Evolutionary conservation across 1,140 invertebrate genomes (phyloP).

Genomic region (Microplitis demolitor): DNA sequence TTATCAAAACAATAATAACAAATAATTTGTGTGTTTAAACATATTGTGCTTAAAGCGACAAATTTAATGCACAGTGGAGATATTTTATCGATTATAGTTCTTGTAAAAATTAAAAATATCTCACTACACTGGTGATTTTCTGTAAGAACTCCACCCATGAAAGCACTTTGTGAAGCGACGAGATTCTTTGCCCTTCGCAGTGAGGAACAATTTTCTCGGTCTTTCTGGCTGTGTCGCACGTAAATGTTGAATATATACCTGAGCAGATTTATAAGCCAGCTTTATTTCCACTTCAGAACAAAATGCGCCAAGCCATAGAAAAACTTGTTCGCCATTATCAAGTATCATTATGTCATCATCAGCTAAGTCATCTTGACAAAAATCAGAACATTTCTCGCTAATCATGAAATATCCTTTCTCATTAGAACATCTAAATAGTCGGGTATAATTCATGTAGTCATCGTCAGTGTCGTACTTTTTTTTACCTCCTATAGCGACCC

Average conservation of each 20-base stretch:
- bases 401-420: conserved; percentile 99
- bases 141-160: conserved; percentile 92
- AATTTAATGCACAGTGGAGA: too few species aligned
- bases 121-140: conserved; percentile 63
- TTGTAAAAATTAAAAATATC: too few species aligned
- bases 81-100: too few species aligned
- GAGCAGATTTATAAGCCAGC: conserved; percentile 96
- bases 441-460: conserved; percentile 91
- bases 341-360: conserved; percentile 99
- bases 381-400: conserved; percentile 99
- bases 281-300: conserved; percentile 99
- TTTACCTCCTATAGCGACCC: conserved; percentile 91
- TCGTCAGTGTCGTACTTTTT: conserved; percentile 92
- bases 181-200: conserved; percentile 96
- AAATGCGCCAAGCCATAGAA: conserved; percentile 94
- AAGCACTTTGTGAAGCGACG: conserved; percentile 96
- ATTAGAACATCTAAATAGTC: conserved; percentile 98
- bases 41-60: too few species aligned
- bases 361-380: conserved; percentile 99
- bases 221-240: conserved; percentile 92
- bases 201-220: conserved; percentile 92
- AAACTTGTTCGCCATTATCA: conserved; percentile 97
- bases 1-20: too few species aligned
- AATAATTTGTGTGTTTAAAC: too few species aligned
- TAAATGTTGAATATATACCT: conserved; percentile 98